Base-by-base conservation (phyloP, 2,888 invertebrate genomes). In the Eristalis arbustorum region DNA sequence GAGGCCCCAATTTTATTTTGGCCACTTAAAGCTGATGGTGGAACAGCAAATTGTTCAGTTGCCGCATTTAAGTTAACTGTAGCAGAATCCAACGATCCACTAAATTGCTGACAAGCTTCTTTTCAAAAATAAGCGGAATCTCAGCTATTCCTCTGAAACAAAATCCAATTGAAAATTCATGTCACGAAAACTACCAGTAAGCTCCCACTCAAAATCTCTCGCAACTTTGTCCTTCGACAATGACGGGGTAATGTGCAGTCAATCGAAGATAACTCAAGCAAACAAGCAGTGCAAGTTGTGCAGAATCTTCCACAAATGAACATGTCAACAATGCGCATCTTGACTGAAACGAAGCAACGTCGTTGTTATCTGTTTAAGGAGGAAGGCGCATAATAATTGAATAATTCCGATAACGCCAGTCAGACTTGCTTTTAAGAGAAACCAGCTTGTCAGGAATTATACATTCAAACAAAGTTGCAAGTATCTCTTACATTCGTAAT, bases 401-500 rank as follows among this genome's bases (percentile, higher is more conserved):
- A 69, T 79, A 61, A 67, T 79, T 23, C 59, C 34, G 25, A 59
- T 18, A 8, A 18, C 5, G 11, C n/a, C 63, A 31, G 5, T 64
- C 63, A 64, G 37, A 37, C 31, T 13, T 5, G 22, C 40, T 66
- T 49, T 28, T 18, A 11, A 76, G 37, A 40, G 23, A 37, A 23
- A 69, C 25, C 28, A 56, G 25, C 22, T 22, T 79, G 59, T 74
- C 73, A 80, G 40, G 68, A 64, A 79, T 56, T 69, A 66, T 18
- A 18, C 42, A 74, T 68, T 28, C 61, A 22, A 22, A 61, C 61
- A 40, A 61, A 83, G 67, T 64, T 67, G 40, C 73, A 66, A 79
- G 83, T 83, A 69, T 74, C 64, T 75, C 71, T 66, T 79, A 56
- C 71, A 71, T 71, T 73, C 62, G 61, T 75, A 80, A 84, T 84